Base-by-base conservation (phyloP, 2,113 vertebrate species). In the Prochilodus magdalenae region DNA sequence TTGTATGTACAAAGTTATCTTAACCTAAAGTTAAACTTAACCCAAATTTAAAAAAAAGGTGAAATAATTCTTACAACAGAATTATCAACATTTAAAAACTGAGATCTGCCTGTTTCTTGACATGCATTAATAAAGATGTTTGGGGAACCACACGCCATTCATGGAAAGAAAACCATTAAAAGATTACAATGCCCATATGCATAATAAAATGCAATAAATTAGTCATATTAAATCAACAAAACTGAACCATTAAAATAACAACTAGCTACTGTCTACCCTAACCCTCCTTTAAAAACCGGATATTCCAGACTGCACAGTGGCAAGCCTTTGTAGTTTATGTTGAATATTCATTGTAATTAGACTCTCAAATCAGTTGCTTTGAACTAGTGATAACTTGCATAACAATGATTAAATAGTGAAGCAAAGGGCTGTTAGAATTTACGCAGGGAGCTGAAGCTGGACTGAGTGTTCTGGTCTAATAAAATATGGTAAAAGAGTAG, bases 1-100 rank as follows among this genome's bases (percentile, higher is more conserved):
- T 13, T 5, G 8, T 29, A 26, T 65, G 47, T 30, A 84, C 40
- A 84, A 62, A 47, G 12, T 59, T 69, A 27, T 40, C 29, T 40
- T 40, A 71, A 63, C 24, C 4, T 2, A 24, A 26, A 51, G 14
- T 5, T 44, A 44, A 44, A 44, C 40, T 44, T 8, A 44, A 51
- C 0, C 14, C 49, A 51, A 51, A 51, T 51, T 0, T 16, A 2
- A 51, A 22, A 40, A 62, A 86, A 81, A 75, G 75, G 83, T 88
- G 85, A 90, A 84, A 81, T 55, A 89, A 93, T 91, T 94, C 92
- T 91, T 93, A 92, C 88, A 94, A 93, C 91, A 94, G 91, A 92
- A 94, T 91, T 84, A 75, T 60, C 84, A 62, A 85, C 33, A 69
- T 29, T 27, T 44, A 55, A 62, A 57, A 36, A 30, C 33, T 4